Percentiles rank a stretch among this genome's conserved stretches.
Conservation (phyloP, 2,888 invertebrate species). For the Oxyteleia sp. region DNA sequence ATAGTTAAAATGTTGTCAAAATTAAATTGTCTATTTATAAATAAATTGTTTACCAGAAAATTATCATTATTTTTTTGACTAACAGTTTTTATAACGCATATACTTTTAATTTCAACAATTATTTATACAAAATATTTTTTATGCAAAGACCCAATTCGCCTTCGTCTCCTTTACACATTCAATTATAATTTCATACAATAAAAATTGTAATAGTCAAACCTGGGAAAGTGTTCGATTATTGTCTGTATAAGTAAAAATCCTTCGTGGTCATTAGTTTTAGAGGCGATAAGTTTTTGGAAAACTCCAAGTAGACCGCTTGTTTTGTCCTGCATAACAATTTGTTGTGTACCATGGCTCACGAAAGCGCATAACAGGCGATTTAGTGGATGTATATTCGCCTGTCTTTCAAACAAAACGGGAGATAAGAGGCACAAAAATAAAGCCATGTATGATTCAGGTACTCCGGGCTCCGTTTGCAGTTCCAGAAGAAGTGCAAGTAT, state of each 20-base stretch:
- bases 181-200: too few species aligned
- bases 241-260: conserved; percentile 97
- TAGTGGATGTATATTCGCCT: conserved; percentile 97
- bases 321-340: conserved; percentile 91
- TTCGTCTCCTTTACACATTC: too few species aligned
- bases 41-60: too few species aligned
- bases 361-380: conserved; percentile 97
- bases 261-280: conserved; percentile 98
- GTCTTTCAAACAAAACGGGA: conserved; percentile 97
- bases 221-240: conserved; percentile 94
- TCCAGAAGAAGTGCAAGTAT: conserved; percentile 97
- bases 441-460: conserved; percentile 95
- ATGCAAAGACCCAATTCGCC: too few species aligned
- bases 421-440: conserved; percentile 96
- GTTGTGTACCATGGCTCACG: conserved; percentile 91
- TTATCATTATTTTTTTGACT: too few species aligned
- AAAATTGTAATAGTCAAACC: conserved; percentile 87
- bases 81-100: too few species aligned
- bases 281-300: conserved; percentile 98
- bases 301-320: conserved; percentile 96
- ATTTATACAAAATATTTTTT: too few species aligned
- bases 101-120: too few species aligned
- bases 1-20: too few species aligned
- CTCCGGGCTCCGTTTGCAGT: conserved; percentile 89
- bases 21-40: too few species aligned